Base-by-base conservation (phyloP, 2,888 invertebrate species). In the Serrognathus titanus region DNA sequence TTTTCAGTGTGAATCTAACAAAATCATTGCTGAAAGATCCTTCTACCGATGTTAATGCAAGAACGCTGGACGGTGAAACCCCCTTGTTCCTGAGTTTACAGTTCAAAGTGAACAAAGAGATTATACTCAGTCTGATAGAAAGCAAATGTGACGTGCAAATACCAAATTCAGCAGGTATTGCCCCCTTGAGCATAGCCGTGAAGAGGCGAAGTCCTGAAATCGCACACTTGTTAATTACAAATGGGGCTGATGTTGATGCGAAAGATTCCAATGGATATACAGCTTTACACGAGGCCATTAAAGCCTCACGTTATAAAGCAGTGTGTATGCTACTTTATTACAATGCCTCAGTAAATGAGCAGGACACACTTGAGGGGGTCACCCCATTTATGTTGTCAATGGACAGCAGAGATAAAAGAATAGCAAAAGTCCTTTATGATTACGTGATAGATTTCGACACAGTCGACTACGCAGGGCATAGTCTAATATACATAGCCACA, bases 11-110 rank as follows among this genome's bases (percentile, higher is more conserved):
- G 7, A 57, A 67, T 52, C 64, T 69, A 36, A 37, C 70, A 6
- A 54, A 66, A 8, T 66, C 63, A 11, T 52, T 71, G 5, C 52
- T 71, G 16, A 35, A 48, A 10, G 58, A 60, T 10, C 63, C 66
- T 4, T 63, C 66, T 10, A 58, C 66, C 20, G 48, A 60, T 43
- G 56, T 70, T 50, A 65, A 73, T 54, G 57, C 57, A 31, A 55
- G 63, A 47, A 70, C 69, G 61, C 68, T 67, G 58, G 48, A 53
- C 11, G 68, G 69, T 9, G 64, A 68, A 55, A 71, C 71, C 16
- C 59, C 63, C 8, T 40, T 63, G 40, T 38, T 61, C 37, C 11
- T 58, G 20, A 50, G 54, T 49, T 37, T 63, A 20, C 39, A 46
- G 24, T 10, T 31, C 39, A 43, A 51, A n/a, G 38, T 12, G n/a